Conservation (phyloP, 2,888 invertebrate genomes). For the Ectemnius cavifrons region DNA sequence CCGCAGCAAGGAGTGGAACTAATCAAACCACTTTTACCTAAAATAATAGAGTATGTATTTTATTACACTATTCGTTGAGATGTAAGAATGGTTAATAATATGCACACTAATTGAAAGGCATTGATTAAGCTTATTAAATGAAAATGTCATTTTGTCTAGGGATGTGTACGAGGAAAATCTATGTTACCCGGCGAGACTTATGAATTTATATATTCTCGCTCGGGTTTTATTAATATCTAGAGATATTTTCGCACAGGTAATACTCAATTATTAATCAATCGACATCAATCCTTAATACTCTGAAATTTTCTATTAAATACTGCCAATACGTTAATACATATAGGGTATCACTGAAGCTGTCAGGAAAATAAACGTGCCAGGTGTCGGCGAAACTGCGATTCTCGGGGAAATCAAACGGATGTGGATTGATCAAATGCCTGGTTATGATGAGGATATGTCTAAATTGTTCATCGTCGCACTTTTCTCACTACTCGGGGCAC, state of each 20-base stretch:
- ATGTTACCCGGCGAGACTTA: constrained; percentile 86
- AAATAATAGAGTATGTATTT: constrained; percentile 81
- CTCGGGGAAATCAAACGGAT: constrained; percentile 86
- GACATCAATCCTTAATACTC: neutral
- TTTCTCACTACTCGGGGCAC: constrained; percentile 84
- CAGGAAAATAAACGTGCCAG: constrained; percentile 71
- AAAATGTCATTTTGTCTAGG: constrained; percentile 76
- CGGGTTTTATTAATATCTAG: constrained; percentile 86
- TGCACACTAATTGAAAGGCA: neutral
- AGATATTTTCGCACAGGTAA: constrained; percentile 74
- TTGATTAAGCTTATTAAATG: too few relatives aligned
- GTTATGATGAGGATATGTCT: constrained; percentile 88
- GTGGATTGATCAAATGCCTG: constrained; percentile 90
- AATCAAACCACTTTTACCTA: constrained; percentile 82
- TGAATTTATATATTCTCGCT: constrained; percentile 88
- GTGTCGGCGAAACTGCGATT: constrained; percentile 82
- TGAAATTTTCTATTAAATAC: constrained; percentile 1
- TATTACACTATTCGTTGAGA: neutral
- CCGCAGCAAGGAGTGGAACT: constrained; percentile 87
- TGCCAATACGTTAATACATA: constrained; percentile 11
- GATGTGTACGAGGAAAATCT: constrained; percentile 85
- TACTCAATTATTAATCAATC: neutral
- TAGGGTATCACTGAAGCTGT: constrained; percentile 68
- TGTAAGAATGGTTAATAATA: neutral
- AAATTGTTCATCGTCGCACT: constrained; percentile 89